A percentile compares a stretch with the other conserved stretches of the same genome.
phyloP scores from a whole-genome alignment of 2,797 vertebrate species.

The Thamnophis elegans region DNA sequence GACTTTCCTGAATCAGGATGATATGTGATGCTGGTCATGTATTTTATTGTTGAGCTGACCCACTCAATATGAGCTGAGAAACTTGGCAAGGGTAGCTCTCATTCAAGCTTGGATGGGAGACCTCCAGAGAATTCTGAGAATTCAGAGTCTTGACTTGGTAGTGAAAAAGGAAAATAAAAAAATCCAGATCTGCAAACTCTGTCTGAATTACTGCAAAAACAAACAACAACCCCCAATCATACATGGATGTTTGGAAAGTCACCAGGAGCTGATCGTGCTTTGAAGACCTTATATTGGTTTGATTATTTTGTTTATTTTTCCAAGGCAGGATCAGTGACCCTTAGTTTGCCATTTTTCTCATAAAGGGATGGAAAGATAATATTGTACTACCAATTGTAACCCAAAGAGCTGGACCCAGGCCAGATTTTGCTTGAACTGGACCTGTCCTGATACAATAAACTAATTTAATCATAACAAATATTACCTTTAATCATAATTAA shows the following conservation, averaged over 20 bases:
- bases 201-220: background rate
- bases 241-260: background rate
- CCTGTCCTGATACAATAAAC: background rate
- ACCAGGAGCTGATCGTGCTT: background rate
- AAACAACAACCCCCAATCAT: background rate
- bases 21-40: background rate
- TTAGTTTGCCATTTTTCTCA: background rate
- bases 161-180: background rate
- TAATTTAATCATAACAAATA: background rate
- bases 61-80: background rate
- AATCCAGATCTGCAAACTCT: background rate
- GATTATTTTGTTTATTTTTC: background rate
- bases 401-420: background rate
- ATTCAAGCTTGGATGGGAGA: background rate
- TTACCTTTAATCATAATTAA: background rate
- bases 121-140: background rate
- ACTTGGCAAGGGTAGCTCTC: background rate
- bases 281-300: background rate
- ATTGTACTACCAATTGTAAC: background rate
- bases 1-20: background rate
- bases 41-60: background rate
- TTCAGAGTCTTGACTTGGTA: background rate
- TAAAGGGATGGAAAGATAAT: background rate
- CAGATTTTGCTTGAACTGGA: background rate
- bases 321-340: background rate